Conservation (phyloP, 1,140 invertebrate genomes). For the Homarus americanus region DNA sequence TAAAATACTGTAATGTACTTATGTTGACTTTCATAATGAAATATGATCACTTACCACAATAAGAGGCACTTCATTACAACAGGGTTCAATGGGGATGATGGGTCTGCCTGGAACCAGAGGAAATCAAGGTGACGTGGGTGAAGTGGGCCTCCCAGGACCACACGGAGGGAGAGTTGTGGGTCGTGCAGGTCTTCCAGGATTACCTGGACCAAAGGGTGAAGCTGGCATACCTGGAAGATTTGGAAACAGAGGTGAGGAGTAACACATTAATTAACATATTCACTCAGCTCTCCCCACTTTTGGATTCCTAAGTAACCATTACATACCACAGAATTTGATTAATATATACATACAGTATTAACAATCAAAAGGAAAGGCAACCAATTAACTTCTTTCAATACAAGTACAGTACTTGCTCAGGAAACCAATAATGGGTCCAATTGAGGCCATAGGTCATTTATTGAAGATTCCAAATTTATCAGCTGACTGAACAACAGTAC, state of each 20-base stretch:
- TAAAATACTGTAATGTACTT: no score
- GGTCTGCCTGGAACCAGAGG: slow-evolving; percentile 14
- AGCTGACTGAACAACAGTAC: no score
- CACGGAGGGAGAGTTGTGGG: slow-evolving; percentile 30
- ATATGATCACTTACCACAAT: no score
- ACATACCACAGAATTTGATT: no score
- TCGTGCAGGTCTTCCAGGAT: slow-evolving; percentile 8
- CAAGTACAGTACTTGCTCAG: no score
- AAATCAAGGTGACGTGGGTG: slow-evolving; percentile 3
- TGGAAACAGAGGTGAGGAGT: slow-evolving; percentile 35
- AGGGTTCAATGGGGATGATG: slow-evolving; percentile 23
- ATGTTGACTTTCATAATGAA: no score
- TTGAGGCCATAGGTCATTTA: no score
- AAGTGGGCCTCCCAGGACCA: slow-evolving; percentile 16
- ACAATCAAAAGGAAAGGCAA: no score
- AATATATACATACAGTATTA: no score
- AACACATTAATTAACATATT: neutral
- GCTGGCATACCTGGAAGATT: slow-evolving; percentile 30
- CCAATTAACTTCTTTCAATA: no score
- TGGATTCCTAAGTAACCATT: neutral
- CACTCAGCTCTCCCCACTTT: neutral
- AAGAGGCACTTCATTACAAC: neutral
- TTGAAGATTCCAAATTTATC: no score
- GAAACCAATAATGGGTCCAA: no score
- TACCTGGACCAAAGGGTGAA: slow-evolving; percentile 6